A percentile compares a stretch with the other conserved stretches of the same genome.
These are phyloP conservation scores for Antitype chi DNA, from an alignment of 2,888 invertebrate species.

Conservation along the genomic window DNA sequence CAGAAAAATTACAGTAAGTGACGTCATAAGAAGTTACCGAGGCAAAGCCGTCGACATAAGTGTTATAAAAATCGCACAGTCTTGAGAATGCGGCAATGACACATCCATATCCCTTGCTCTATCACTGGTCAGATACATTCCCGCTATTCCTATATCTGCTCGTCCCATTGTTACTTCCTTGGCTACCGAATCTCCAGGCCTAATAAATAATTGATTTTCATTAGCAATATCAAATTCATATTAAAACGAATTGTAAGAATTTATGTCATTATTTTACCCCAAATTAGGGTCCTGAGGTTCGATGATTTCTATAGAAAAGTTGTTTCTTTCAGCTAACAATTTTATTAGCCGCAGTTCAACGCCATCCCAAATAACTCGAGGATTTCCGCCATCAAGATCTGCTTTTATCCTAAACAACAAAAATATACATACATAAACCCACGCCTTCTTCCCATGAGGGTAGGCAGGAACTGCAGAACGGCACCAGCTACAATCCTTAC, in stretches of 20 bases:
- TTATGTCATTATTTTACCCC: conserved; percentile 66
- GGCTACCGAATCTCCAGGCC: conserved; percentile 91
- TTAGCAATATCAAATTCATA: not conserved
- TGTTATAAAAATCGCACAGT: conserved; percentile 95
- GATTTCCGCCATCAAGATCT: conserved; percentile 86
- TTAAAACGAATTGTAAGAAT: not conserved
- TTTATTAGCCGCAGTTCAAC: conserved; percentile 93
- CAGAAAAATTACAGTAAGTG: not conserved
- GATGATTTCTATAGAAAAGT: conserved; percentile 93
- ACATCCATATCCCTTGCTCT: conserved; percentile 90
- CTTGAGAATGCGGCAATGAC: conserved; percentile 92
- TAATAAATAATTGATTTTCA: conserved; percentile 67
- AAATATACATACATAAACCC: not conserved
- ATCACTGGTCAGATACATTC: conserved; percentile 92
- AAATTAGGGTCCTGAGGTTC: conserved; percentile 89
- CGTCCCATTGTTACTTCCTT: conserved; percentile 88
- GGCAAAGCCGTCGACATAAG: conserved; percentile 95
- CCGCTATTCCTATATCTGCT: conserved; percentile 93
- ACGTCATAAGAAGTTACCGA: conserved; percentile 82
- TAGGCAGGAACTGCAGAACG: too few relatives aligned
- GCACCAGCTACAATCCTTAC: too few relatives aligned
- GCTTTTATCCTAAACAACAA: conserved; percentile 77
- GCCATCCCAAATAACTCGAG: conserved; percentile 92
- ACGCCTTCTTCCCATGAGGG: too few relatives aligned
- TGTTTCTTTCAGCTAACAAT: conserved; percentile 91